Evolutionary conservation across 2,113 vertebrate species (phyloP).

Genomic region (Lepus timidus): DNA sequence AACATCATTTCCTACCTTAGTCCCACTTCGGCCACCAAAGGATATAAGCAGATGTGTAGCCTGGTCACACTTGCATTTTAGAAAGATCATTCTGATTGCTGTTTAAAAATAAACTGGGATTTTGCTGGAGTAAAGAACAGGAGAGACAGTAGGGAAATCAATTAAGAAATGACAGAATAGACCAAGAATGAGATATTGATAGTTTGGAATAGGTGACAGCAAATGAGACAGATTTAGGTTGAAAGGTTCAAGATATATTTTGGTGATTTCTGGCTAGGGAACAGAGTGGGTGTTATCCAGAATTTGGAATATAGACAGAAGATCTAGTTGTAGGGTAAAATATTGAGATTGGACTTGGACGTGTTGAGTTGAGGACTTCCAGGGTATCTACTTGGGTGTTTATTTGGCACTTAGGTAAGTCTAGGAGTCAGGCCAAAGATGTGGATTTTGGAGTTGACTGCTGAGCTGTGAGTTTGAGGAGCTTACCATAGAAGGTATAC

Average conservation of each 20-base stretch:
- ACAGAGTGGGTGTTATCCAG: background rate
- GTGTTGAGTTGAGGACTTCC: background rate
- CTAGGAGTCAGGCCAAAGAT: background rate
- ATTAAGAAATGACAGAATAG: background rate
- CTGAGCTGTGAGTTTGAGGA: background rate
- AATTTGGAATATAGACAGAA: background rate
- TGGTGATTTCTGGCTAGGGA: background rate
- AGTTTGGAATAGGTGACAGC: background rate
- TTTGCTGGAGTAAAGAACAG: background rate
- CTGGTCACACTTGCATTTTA: background rate
- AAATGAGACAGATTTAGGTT: background rate
- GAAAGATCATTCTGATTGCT: background rate
- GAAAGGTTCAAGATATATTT: background rate
- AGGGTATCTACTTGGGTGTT: background rate
- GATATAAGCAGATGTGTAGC: background rate
- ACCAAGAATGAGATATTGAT: background rate
- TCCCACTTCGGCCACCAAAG: background rate
- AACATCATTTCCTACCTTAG: background rate
- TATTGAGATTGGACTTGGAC: background rate
- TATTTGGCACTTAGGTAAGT: background rate
- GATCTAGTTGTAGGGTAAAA: background rate
- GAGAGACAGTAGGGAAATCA: background rate
- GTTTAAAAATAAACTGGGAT: background rate
- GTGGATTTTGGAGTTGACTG: background rate
- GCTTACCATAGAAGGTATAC: background rate